Evolutionary conservation across 2,113 vertebrate species (phyloP), one percentile per base, ranked within the genome.

Genomic region (Todiramphus chloris): DNA sequence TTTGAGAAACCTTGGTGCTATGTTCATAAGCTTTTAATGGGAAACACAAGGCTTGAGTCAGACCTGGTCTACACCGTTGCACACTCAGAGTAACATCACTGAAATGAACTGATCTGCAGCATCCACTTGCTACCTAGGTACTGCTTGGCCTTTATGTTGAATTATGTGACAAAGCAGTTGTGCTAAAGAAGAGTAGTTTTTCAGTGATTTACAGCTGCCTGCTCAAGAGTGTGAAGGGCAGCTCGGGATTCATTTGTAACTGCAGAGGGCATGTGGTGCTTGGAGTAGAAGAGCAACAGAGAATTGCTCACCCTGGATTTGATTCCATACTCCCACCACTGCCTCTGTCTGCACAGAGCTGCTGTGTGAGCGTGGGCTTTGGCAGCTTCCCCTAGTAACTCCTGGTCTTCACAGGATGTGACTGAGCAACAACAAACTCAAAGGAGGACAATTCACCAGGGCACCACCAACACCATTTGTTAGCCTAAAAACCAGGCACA

Each of bases 341-440:
- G 28, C 28, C 35, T 77, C 35, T 31, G 11, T 67, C 33, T 63
- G n/a, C 9, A 13, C 16, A 16, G 3, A 15, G 72, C 44, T 67
- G 51, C 56, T 51, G 51, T 5, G 37, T 8, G 55, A 50, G 13
- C 53, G n/a, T 8, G 55, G 50, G 16, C 58, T 48, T 77, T 55
- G 81, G 25, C 60, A 89, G 59, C 46, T 14, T 53, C 59, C 37
- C 12, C 9, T 6, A 5, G 11, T 4, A 48, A 48, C 31, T 8
- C 8, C 1, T 18, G 33, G 41, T 20, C 69, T 82, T 75, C 37
- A 13, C 16, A 27, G 56, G 66, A 81, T 10, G 10, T 25, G 28
- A 11, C 46, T 15, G 55, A 72, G 21, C 1, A 8, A 63, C 33
- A 55, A 59, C 14, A 59, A 68, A 70, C 0, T 1, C 1, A 2